These are phyloP conservation scores for Drosophila quasianomalipes DNA, from an alignment of 2,888 invertebrate species.

Conservation along the genomic window DNA sequence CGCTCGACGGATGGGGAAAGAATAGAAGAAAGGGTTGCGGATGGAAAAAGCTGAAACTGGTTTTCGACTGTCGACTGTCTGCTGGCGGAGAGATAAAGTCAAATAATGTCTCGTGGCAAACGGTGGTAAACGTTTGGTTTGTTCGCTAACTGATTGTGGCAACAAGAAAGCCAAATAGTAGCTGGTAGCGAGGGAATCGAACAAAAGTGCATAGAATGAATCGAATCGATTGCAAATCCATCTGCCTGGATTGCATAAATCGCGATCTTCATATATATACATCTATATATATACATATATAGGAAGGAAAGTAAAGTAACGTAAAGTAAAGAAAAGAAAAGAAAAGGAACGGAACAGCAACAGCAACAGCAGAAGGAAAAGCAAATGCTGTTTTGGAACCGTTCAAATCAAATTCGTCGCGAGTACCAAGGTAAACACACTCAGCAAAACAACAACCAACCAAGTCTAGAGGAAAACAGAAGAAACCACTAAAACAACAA, in stretches of 20 bases:
- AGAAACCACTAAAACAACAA: constrained; percentile 32
- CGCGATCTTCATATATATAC: constrained; percentile 3
- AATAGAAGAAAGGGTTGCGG: constrained; percentile 38
- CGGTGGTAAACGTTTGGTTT: constrained; percentile 27
- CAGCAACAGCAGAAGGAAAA: constrained; percentile 17
- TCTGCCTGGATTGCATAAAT: constrained; percentile 38
- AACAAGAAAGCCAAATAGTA: constrained; percentile 23
- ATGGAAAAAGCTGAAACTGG: constrained; percentile 41
- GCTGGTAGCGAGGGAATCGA: neutral
- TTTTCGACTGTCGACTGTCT: constrained; percentile 25
- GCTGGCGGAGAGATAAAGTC: constrained; percentile 24
- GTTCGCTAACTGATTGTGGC: constrained; percentile 35
- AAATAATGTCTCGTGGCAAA: constrained; percentile 56
- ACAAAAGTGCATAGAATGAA: constrained; percentile 26
- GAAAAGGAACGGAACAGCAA: constrained; percentile 5
- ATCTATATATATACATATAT: neutral
- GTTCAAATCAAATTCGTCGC: constrained; percentile 61
- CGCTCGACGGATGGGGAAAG: constrained; percentile 6
- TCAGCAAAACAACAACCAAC: constrained; percentile 17
- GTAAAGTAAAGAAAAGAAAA: neutral
- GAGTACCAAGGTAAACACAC: constrained; percentile 55
- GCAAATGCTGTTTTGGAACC: constrained; percentile 30
- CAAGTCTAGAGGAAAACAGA: constrained; percentile 30
- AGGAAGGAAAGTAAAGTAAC: constrained; percentile 2
- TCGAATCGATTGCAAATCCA: constrained; percentile 42